Conservation (phyloP, 1,140 invertebrate species). For the Formica selysi region DNA sequence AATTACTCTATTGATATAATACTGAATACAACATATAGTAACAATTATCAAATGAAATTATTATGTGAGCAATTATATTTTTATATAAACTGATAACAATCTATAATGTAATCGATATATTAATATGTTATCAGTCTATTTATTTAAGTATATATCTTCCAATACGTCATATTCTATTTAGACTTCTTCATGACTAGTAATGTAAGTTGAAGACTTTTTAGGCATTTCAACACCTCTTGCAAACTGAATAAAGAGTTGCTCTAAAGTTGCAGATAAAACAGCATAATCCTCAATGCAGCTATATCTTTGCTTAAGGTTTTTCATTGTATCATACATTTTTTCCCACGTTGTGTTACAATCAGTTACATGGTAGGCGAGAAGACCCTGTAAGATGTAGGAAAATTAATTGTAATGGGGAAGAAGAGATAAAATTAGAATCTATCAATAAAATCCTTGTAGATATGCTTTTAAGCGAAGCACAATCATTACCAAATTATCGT, state of each 20-base stretch:
- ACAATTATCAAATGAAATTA: background rate
- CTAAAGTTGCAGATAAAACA: slow-evolving; percentile 83
- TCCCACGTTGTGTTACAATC: slow-evolving; percentile 82
- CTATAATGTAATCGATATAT: background rate
- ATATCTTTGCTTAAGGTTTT: slow-evolving; percentile 80
- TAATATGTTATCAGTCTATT: background rate
- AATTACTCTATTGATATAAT: background rate
- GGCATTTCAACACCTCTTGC: slow-evolving; percentile 77
- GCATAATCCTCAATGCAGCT: slow-evolving; percentile 84
- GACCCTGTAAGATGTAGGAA: slow-evolving; percentile 73
- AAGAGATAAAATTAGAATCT: background rate
- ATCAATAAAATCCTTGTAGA: background rate
- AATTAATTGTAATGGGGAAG: background rate
- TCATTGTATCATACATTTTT: slow-evolving; percentile 83
- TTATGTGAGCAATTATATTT: background rate
- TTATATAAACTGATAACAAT: background rate
- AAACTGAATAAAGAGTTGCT: slow-evolving; percentile 85
- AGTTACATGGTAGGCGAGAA: slow-evolving; percentile 83
- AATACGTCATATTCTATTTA: slow-evolving; percentile 22
- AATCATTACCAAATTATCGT: slow-evolving; percentile 82
- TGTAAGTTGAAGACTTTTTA: background rate
- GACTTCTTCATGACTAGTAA: slow-evolving; percentile 30
- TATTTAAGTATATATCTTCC: slow-evolving; percentile 18
- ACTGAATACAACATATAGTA: background rate
- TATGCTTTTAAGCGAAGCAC: background rate